Evolutionary conservation across 2,797 vertebrate species (phyloP).

Genomic region (Yasuhikotakia modesta): DNA sequence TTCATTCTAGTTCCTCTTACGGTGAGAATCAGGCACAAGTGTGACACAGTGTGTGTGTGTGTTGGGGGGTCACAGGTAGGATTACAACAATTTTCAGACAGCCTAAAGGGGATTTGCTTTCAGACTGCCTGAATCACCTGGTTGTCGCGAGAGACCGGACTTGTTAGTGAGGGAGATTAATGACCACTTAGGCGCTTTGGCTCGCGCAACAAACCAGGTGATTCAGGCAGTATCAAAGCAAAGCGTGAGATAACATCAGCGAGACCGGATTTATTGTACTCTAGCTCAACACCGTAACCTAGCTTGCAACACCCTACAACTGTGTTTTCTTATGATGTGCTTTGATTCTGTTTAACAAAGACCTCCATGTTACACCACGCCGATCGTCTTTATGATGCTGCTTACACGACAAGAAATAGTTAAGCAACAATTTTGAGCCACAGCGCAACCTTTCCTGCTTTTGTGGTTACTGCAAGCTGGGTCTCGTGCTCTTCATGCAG

Average conservation of each 20-base stretch:
- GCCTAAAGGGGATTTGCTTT: conserved; percentile 42
- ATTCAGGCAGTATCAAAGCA: conserved; percentile 38
- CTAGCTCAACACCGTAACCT: neutral
- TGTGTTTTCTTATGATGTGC: neutral
- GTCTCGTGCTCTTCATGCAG: conserved; percentile 55
- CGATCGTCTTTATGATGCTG: neutral
- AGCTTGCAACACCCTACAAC: neutral
- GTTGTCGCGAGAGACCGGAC: neutral
- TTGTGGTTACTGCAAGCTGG: conserved; percentile 63
- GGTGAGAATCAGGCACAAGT: neutral
- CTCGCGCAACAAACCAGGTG: conserved; percentile 10
- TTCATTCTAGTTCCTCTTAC: conserved; percentile 13
- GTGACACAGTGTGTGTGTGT: conserved; percentile 14
- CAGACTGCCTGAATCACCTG: conserved; percentile 35
- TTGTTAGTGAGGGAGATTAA: conserved; percentile 26
- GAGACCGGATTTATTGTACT: neutral
- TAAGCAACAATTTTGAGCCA: neutral
- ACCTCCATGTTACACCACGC: neutral
- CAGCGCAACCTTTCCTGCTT: conserved; percentile 50
- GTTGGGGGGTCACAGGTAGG: conserved; percentile 37
- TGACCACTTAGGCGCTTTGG: conserved; percentile 13
- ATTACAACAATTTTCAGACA: conserved; percentile 33
- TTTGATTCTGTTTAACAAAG: neutral
- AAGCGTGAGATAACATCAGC: conserved; percentile 31
- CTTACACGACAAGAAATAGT: neutral